Base-by-base conservation (phyloP, 2,797 vertebrate genomes). In the Catamblyrhynchus diadema region DNA sequence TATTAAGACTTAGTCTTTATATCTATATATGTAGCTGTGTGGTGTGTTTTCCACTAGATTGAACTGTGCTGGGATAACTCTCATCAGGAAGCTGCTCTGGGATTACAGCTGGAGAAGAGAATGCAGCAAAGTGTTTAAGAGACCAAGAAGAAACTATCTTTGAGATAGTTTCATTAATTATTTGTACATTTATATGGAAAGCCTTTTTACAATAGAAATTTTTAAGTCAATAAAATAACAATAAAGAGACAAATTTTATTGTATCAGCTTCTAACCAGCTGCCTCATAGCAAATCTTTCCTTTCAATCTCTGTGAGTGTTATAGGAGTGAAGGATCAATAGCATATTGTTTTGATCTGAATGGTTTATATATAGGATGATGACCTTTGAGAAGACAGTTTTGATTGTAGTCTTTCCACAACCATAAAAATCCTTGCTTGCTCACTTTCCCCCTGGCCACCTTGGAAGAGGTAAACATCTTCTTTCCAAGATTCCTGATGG, bases 11-110 rank as follows among this genome's bases (percentile, higher is more conserved):
- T 56, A 56, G 41, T 60, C 70, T 94, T 88, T 83, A 27, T 86
- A 82, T 70, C 70, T 96, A 44, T 94, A 73, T 91, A 84, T 88
- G 88, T 95, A 86, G 39, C 66, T 81, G 21, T 81, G 53, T 78
- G 32, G 62, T 72, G 24, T 75, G 59, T 86, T 95, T 90, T 92
- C 80, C 73, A 57, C 54, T 66, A 71, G 72, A 35, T 41, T 41
- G 72, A 93, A 33, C 45, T 65, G 47, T 41, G 9, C 18, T 81
- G 61, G 20, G 48, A 30, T 47, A 50, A 7, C 12, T 84, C 57
- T 42, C 7, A 2, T 35, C 54, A 69, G 47, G 48, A 87, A 86
- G 39, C 74, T 89, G 24, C 44, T 82, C 81, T 79, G 47, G 23
- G 27, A 85, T 87, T 85, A 33, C 35, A 37, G 27, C 5, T 88